phyloP scores from a whole-genome alignment of 2,888 invertebrate species.

The Caenorhabditis afra region DNA sequence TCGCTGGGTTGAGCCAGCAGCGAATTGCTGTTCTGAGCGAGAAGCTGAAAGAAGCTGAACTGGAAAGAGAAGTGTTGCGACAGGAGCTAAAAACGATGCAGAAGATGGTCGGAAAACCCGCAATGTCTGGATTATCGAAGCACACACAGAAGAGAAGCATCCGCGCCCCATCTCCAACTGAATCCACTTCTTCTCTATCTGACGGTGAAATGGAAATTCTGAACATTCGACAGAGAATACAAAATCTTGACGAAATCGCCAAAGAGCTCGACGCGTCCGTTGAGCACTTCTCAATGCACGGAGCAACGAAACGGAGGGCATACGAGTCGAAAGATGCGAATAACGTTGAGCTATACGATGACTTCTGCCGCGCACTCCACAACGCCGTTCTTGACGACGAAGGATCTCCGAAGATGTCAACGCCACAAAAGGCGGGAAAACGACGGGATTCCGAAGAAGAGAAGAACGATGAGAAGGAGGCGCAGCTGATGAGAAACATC shows the following conservation, averaged over 20 bases:
- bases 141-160: neutral
- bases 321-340: conserved; percentile 31
- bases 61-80: conserved; percentile 51
- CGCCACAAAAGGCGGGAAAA: conserved; percentile 43
- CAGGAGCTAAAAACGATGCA: conserved; percentile 46
- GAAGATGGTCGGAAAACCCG: conserved; percentile 27
- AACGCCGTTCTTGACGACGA: conserved; percentile 35
- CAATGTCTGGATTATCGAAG: neutral
- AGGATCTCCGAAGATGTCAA: conserved; percentile 46
- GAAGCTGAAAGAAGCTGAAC: conserved; percentile 48
- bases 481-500: conserved; percentile 27
- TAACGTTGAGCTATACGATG: conserved; percentile 44
- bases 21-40: conserved; percentile 49
- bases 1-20: conserved; percentile 34
- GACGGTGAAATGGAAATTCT: conserved; percentile 58
- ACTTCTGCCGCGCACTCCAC: conserved; percentile 58
- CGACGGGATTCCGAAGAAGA: neutral
- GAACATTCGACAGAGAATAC: conserved; percentile 61
- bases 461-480: neutral
- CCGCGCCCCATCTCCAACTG: conserved; percentile 15
- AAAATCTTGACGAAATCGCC: conserved; percentile 65
- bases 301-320: conserved; percentile 1
- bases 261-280: conserved; percentile 64
- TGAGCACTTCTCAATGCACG: conserved; percentile 43
- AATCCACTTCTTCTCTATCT: conserved; percentile 46